Evolutionary conservation across 1,140 invertebrate genomes (phyloP).

Genomic region (Drosophila tropicalis): DNA sequence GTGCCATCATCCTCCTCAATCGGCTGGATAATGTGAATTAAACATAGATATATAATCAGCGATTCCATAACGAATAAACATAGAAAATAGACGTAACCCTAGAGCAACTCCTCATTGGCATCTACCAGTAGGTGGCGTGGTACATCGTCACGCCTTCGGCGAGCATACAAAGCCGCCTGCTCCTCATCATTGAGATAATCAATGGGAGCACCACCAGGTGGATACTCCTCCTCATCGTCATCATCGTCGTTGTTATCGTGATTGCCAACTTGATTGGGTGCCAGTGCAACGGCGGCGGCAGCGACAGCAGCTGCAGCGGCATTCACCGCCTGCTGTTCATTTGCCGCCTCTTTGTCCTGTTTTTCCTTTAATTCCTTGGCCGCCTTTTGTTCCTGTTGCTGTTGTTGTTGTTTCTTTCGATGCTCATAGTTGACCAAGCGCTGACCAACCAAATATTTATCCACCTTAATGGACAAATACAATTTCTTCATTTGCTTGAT

Average conservation of each 20-base stretch:
- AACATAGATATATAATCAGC: slow-evolving; percentile 53
- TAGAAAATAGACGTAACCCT: slow-evolving; percentile 45
- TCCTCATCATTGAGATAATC: slow-evolving; percentile 25
- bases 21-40: slow-evolving; percentile 30
- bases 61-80: slow-evolving; percentile 47
- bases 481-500: slow-evolving; percentile 96
- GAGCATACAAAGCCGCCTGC: slow-evolving; percentile 47
- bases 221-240: background rate
- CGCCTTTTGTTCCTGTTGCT: slow-evolving; percentile 76
- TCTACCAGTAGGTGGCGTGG: slow-evolving; percentile 46
- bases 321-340: slow-evolving; percentile 12
- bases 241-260: background rate
- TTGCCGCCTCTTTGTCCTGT: slow-evolving; percentile 44
- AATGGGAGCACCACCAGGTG: background rate
- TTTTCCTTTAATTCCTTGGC: slow-evolving; percentile 74
- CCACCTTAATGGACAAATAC: slow-evolving; percentile 99
- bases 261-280: background rate
- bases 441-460: slow-evolving; percentile 98
- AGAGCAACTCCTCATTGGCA: slow-evolving; percentile 51
- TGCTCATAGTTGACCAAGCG: slow-evolving; percentile 97
- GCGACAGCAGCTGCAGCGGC: slow-evolving; percentile 14
- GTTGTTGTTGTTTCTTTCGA: slow-evolving; percentile 85
- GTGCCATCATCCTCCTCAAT: slow-evolving; percentile 7
- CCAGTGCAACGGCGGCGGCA: slow-evolving; percentile 12
- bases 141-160: slow-evolving; percentile 41